Evolutionary conservation across 1,140 invertebrate genomes (phyloP).

Genomic region (Drosophila guanche): DNA sequence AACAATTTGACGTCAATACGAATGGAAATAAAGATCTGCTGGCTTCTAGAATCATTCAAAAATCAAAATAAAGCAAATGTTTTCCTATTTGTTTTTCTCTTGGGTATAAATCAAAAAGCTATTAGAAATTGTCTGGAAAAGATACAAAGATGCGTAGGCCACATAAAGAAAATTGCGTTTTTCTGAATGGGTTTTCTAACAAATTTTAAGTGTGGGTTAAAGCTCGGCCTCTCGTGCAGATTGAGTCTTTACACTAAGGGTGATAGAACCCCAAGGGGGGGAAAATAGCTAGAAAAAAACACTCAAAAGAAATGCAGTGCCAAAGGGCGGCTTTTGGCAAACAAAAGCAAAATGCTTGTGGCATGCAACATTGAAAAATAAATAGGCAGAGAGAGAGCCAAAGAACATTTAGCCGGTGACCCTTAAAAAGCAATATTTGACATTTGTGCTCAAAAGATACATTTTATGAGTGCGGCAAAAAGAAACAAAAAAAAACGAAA

Average conservation of each 20-base stretch:
- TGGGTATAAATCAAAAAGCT: conserved; percentile 31
- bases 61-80: conserved; percentile 41
- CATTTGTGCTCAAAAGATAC: conserved; percentile 79
- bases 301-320: conserved; percentile 37
- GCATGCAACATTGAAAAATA: conserved; percentile 57
- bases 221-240: too few relatives aligned
- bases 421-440: conserved; percentile 81
- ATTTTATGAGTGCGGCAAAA: conserved; percentile 43
- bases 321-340: conserved; percentile 47
- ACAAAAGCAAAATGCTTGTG: conserved; percentile 17
- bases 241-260: neutral
- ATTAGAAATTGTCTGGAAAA: too few relatives aligned
- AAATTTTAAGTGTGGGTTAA: too few relatives aligned
- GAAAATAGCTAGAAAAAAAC: conserved; percentile 38
- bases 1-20: conserved; percentile 76
- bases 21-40: conserved; percentile 37
- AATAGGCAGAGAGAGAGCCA: conserved; percentile 33
- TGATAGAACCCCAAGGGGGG: conserved; percentile 26
- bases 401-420: conserved; percentile 68
- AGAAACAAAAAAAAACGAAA: neutral
- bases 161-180: too few relatives aligned
- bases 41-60: conserved; percentile 24
- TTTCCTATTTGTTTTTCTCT: conserved; percentile 3
- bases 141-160: too few relatives aligned
- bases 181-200: too few relatives aligned